Percentiles rank a stretch among this genome's conserved stretches.
Conservation (phyloP, 1,140 invertebrate species). For the Camponotus vicinus region DNA sequence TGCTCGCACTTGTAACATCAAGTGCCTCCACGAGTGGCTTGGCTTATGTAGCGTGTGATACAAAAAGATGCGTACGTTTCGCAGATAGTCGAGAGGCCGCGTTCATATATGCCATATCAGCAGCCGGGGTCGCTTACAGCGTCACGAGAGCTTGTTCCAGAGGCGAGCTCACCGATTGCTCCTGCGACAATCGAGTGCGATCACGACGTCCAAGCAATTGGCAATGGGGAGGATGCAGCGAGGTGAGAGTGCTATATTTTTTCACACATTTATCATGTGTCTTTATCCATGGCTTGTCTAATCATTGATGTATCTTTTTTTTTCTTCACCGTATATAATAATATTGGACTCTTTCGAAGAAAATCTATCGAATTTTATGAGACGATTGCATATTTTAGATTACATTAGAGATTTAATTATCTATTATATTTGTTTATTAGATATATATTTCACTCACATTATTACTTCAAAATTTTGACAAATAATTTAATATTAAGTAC, state of each 20-base stretch:
- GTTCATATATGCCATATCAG: conserved; percentile 94
- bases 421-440: background rate
- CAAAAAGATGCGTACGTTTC: conserved; percentile 76
- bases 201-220: conserved; percentile 91
- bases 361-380: background rate
- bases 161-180: conserved; percentile 95
- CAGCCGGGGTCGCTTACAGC: conserved; percentile 96
- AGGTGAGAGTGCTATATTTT: conserved; percentile 85
- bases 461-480: background rate
- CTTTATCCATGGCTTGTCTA: background rate
- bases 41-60: conserved; percentile 12
- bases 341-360: too few species aligned
- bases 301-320: background rate
- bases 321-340: background rate
- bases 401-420: background rate
- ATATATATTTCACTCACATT: background rate
- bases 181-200: conserved; percentile 93
- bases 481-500: background rate
- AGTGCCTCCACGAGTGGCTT: conserved; percentile 11
- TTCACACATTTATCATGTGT: background rate
- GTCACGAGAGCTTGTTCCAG: conserved; percentile 95
- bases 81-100: conserved; percentile 94
- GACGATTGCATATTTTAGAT: too few species aligned
- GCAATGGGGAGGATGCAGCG: conserved; percentile 94
- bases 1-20: conserved; percentile 36